Evolutionary conservation across 30 jellyfish, hydroid and myxozoan species (phyloP).

Genomic region (Aurelia sp.): DNA sequence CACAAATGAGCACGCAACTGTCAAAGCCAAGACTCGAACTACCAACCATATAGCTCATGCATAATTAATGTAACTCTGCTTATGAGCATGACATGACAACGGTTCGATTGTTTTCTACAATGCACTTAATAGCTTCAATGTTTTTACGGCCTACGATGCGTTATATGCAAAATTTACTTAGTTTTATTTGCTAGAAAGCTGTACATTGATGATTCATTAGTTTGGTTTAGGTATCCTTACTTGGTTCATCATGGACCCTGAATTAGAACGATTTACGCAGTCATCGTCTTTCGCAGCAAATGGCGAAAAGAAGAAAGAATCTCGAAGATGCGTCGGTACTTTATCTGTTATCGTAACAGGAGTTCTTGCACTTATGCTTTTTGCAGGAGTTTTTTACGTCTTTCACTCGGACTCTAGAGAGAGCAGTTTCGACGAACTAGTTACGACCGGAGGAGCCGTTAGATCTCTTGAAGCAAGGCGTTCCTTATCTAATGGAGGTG

Average conservation of each 20-base stretch:
- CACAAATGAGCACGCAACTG: slow-evolving; percentile 41
- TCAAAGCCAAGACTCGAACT: slow-evolving; percentile 16
- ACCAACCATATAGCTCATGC: slow-evolving; percentile 67
- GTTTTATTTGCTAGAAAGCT: too few species aligned
- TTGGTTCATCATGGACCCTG: slow-evolving; percentile 66
- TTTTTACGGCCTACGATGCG: slow-evolving; percentile 48
- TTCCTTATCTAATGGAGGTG: slow-evolving; percentile 36
- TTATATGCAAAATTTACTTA: neutral
- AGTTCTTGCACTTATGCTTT: slow-evolving; percentile 62
- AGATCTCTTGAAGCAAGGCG: slow-evolving; percentile 61
- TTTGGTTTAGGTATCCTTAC: neutral
- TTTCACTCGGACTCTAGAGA: slow-evolving; percentile 87
- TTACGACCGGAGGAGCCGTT: slow-evolving; percentile 99
- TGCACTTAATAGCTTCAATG: slow-evolving; percentile 30
- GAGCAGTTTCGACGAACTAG: slow-evolving; percentile 85
- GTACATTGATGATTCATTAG: neutral
- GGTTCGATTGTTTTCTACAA: slow-evolving; percentile 40
- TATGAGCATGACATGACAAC: slow-evolving; percentile 75
- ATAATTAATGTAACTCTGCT: slow-evolving; percentile 68
- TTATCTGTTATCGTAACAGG: slow-evolving; percentile 79
- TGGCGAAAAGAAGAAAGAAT: slow-evolving; percentile 27
- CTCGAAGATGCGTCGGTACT: slow-evolving; percentile 60
- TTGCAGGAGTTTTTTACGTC: slow-evolving; percentile 83
- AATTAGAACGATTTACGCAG: slow-evolving; percentile 62
- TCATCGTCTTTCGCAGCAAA: slow-evolving; percentile 75